phyloP scores from a whole-genome alignment of 2,888 invertebrate species.

The Disparrhopalites patrizii region DNA sequence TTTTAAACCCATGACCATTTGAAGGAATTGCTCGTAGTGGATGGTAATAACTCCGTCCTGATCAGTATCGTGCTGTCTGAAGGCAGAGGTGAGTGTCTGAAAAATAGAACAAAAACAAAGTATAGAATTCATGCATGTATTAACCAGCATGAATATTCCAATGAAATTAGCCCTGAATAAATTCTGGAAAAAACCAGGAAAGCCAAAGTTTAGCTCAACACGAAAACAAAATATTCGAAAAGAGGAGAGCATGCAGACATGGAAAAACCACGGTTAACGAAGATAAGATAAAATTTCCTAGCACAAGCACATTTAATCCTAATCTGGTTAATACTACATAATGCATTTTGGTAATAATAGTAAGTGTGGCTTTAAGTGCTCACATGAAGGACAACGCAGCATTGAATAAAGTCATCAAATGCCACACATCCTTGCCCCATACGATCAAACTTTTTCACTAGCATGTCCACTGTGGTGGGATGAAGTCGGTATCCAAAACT shows the following conservation, averaged over 20 bases:
- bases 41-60: conserved; percentile 93
- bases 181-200: no score
- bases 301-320: no score
- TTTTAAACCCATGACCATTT: conserved; percentile 67
- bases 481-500: conserved; percentile 80
- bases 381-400: conserved; percentile 87
- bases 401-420: conserved; percentile 98
- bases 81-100: conserved; percentile 83
- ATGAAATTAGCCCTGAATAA: no score
- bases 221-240: no score
- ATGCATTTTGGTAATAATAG: no score
- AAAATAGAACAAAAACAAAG: conserved; percentile 49
- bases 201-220: no score
- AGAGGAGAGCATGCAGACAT: no score
- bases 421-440: conserved; percentile 84
- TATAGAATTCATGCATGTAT: background rate
- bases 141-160: no score
- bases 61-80: conserved; percentile 83
- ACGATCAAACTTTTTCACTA: conserved; percentile 90
- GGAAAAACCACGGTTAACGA: no score
- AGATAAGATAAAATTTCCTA: no score
- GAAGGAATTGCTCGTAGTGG: conserved; percentile 91
- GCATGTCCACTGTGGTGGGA: conserved; percentile 71
- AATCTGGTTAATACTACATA: no score
- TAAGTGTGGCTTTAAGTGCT: no score